Evolutionary conservation across 2,797 vertebrate genomes (phyloP).

Genomic region (Xiphorhynchus erythropygius): DNA sequence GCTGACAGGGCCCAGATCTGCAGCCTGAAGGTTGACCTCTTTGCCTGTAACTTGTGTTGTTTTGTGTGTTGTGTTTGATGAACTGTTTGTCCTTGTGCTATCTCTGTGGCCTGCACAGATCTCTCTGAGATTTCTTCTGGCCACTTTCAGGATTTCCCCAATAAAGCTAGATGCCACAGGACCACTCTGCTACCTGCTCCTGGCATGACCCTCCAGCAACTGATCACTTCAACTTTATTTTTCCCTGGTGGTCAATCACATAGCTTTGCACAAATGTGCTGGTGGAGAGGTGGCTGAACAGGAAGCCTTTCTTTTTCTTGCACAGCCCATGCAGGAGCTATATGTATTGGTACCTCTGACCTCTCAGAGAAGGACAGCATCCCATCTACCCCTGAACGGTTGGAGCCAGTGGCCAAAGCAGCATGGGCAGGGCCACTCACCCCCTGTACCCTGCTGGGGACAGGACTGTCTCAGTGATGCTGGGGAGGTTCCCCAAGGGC

Average conservation of each 20-base stretch:
- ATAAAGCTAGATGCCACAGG: neutral
- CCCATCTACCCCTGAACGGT: neutral
- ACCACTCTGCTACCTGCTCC: neutral
- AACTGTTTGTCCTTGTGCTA: constrained; percentile 10
- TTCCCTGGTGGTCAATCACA: rapidly evolving
- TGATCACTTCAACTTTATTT: neutral
- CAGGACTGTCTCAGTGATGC: neutral
- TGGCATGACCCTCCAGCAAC: neutral
- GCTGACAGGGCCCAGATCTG: neutral
- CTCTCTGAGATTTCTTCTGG: neutral
- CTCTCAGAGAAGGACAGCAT: neutral
- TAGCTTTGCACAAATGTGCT: neutral
- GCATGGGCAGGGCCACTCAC: rapidly evolving
- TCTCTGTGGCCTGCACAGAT: neutral
- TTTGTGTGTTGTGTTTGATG: neutral
- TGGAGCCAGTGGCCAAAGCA: neutral
- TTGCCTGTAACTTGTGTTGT: neutral
- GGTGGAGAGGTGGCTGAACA: neutral
- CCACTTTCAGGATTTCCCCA: neutral
- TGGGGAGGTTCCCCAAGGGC: neutral
- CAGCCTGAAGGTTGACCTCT: neutral
- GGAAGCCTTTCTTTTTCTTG: neutral
- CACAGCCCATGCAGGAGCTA: neutral
- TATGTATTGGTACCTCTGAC: neutral
- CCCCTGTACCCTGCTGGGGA: neutral